A percentile compares a stretch with the other conserved stretches of the same genome.
These are phyloP conservation scores for Deroptyus accipitrinus DNA, from an alignment of 2,113 vertebrate genomes.

Conservation along the genomic window DNA sequence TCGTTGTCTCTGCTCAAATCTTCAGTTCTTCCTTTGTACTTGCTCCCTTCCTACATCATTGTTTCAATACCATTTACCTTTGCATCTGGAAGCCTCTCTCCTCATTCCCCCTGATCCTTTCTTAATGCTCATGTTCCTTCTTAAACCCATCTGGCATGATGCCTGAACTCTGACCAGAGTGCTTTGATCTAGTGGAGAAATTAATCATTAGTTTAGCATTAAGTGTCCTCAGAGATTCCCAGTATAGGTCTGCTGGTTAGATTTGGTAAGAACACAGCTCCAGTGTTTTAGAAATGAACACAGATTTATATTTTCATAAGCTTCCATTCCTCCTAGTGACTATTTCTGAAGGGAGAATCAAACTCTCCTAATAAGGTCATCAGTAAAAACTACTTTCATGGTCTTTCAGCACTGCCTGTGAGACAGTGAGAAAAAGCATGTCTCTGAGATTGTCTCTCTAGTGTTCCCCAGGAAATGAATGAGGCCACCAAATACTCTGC, in stretches of 20 bases:
- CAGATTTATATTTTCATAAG: background rate
- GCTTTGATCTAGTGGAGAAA: background rate
- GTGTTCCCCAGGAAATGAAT: background rate
- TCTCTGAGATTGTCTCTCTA: background rate
- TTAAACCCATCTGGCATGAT: background rate
- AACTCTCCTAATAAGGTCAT: background rate
- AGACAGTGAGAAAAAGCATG: background rate
- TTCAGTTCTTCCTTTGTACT: background rate
- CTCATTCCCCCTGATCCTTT: background rate
- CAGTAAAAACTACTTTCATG: background rate
- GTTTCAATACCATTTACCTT: background rate
- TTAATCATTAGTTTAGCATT: background rate
- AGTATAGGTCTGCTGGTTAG: background rate
- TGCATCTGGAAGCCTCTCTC: background rate
- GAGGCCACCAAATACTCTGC: background rate
- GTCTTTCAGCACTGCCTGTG: background rate
- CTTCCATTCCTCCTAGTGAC: background rate
- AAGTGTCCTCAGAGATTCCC: background rate
- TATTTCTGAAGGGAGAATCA: background rate
- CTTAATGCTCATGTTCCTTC: background rate
- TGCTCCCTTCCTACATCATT: fast-evolving
- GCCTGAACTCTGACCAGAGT: background rate
- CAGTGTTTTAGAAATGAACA: background rate
- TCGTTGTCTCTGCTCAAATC: background rate
- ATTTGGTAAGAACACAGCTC: background rate